Evolutionary conservation across 2,888 invertebrate species (phyloP).

Genomic region (Hydraecia micacea): DNA sequence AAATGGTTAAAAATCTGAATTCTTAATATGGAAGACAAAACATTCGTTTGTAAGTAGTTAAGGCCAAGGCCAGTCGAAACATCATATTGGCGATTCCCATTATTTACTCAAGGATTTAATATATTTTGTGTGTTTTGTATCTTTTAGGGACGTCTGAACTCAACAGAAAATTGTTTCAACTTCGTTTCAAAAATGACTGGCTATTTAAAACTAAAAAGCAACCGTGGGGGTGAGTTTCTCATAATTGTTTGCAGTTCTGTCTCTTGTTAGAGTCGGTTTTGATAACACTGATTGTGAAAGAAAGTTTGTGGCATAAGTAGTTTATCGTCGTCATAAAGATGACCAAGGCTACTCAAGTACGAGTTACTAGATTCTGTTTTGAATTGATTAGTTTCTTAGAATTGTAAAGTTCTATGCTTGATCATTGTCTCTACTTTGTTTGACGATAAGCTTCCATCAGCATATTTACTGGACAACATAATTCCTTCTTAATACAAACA

Average conservation of each 20-base stretch:
- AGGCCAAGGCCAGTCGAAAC: neutral
- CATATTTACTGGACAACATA: neutral
- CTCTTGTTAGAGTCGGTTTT: slow-evolving; percentile 6
- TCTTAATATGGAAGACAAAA: slow-evolving; percentile 79
- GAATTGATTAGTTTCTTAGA: neutral
- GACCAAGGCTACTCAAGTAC: neutral
- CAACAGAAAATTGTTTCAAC: slow-evolving; percentile 80
- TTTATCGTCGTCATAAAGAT: neutral
- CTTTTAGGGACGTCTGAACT: slow-evolving; percentile 84
- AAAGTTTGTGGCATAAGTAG: neutral
- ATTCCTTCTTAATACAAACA: neutral
- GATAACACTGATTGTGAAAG: neutral
- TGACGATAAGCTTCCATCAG: neutral
- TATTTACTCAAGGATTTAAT: slow-evolving; percentile 24
- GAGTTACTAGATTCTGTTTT: neutral
- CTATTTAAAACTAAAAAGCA: slow-evolving; percentile 86
- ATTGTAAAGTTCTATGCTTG: neutral
- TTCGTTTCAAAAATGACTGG: slow-evolving; percentile 85
- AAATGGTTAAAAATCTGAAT: slow-evolving; percentile 3
- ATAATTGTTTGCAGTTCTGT: slow-evolving; percentile 3
- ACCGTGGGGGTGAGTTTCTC: slow-evolving; percentile 84
- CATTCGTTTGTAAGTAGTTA: slow-evolving; percentile 81
- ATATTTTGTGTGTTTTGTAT: slow-evolving; percentile 59
- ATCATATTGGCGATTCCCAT: neutral
- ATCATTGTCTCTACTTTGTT: neutral